Percentiles rank a stretch among this genome's conserved stretches.
These are phyloP conservation scores for Pseudochirops cupreus DNA, from an alignment of 2,797 vertebrate genomes.

Conservation along the genomic window DNA sequence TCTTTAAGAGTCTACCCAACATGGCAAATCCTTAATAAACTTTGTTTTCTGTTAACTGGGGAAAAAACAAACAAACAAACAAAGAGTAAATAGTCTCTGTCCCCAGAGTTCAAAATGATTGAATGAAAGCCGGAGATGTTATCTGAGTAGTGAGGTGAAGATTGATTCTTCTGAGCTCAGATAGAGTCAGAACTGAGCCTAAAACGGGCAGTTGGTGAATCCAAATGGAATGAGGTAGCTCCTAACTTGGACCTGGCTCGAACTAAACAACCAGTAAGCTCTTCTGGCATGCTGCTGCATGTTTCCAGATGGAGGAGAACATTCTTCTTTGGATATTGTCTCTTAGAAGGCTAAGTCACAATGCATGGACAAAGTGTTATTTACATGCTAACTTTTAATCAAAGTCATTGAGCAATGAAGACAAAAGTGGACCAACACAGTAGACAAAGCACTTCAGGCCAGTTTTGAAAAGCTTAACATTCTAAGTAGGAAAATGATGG, in stretches of 20 bases:
- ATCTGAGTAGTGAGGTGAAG: not conserved
- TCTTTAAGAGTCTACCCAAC: too few relatives aligned
- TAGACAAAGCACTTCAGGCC: not conserved
- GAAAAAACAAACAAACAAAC: too few relatives aligned
- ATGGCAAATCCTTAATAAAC: too few relatives aligned
- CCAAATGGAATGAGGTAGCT: not conserved
- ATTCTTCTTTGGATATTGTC: not conserved
- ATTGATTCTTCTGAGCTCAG: not conserved
- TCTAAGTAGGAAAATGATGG: not conserved
- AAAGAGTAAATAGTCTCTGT: not conserved
- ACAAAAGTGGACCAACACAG: not conserved
- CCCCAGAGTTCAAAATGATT: not conserved
- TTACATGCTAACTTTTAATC: not conserved
- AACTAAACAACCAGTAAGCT: not conserved
- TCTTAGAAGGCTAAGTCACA: not conserved
- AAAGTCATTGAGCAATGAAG: not conserved
- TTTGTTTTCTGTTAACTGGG: too few relatives aligned
- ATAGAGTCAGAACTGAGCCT: not conserved
- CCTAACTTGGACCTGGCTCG: not conserved
- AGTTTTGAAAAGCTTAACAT: not conserved
- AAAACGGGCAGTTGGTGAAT: not conserved
- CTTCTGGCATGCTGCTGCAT: not conserved
- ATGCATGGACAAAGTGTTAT: not conserved
- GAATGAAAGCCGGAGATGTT: not conserved
- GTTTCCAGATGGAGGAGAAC: not conserved